These are phyloP conservation scores for Camponotus fellah DNA, from an alignment of 2,888 invertebrate genomes.

Conservation along the genomic window DNA sequence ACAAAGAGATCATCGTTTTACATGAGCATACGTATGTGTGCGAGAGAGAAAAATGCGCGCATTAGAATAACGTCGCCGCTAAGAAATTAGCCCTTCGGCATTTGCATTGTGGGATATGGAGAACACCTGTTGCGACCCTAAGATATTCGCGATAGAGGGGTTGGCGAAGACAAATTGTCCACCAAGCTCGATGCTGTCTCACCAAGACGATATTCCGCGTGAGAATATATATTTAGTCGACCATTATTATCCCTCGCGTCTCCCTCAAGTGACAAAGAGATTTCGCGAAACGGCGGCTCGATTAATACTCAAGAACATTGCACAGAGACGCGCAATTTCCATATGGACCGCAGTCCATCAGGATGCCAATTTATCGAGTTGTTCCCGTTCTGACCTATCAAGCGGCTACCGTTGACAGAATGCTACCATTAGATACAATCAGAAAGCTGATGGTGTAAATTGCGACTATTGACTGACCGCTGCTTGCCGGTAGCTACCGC, in stretches of 20 bases:
- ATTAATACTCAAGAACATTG: not conserved
- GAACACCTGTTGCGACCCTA: constrained; percentile 36
- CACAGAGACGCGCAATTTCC: constrained; percentile 24
- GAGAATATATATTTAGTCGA: not conserved
- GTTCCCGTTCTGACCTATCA: constrained; percentile 16
- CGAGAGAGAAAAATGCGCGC: not conserved
- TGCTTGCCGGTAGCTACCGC: not conserved
- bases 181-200: not conserved
- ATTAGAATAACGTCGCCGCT: not conserved
- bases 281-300: not conserved
- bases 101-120: constrained; percentile 27
- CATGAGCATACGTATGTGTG: not conserved
- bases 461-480: constrained; percentile 46
- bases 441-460: constrained; percentile 54
- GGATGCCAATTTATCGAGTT: constrained; percentile 23
- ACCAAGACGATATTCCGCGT: not conserved
- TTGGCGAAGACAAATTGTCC: constrained; percentile 35
- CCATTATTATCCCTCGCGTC: constrained; percentile 31
- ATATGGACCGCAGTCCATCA: constrained; percentile 15
- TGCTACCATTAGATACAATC: constrained; percentile 45
- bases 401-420: constrained; percentile 36
- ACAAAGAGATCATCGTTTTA: not conserved
- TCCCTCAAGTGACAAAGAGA: not conserved
- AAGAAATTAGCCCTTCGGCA: constrained; percentile 42
- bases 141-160: constrained; percentile 31